phyloP scores from a whole-genome alignment of 2,113 vertebrate genomes.

The Gopherus evgoodei region DNA sequence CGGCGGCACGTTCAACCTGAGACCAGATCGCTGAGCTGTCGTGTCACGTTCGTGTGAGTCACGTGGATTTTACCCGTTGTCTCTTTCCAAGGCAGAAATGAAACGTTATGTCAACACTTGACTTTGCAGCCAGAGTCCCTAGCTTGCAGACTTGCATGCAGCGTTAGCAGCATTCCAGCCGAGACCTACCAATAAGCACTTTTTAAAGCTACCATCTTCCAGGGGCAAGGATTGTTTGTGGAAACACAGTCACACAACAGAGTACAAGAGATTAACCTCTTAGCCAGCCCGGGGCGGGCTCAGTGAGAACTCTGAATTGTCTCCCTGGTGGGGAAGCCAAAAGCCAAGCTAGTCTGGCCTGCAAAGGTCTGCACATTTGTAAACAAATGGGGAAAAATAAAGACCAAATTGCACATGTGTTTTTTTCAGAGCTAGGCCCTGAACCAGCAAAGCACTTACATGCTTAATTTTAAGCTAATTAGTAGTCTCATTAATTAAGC shows the following conservation, averaged over 20 bases:
- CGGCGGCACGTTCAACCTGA: not conserved
- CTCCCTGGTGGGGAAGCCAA: rapidly evolving
- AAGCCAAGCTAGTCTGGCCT: not conserved
- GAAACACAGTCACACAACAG: rapidly evolving
- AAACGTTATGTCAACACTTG: rapidly evolving
- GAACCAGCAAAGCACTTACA: rapidly evolving
- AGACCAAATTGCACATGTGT: rapidly evolving
- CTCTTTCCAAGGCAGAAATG: rapidly evolving
- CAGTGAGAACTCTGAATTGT: rapidly evolving
- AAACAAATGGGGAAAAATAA: not conserved
- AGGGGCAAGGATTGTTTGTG: rapidly evolving
- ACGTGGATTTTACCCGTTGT: not conserved
- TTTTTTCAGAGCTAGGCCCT: rapidly evolving
- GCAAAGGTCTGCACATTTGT: not conserved
- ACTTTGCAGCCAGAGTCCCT: not conserved
- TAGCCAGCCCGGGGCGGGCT: rapidly evolving
- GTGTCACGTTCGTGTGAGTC: not conserved
- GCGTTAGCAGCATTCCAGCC: not conserved
- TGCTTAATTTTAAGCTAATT: not conserved
- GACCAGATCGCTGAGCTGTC: not conserved
- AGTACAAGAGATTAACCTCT: rapidly evolving
- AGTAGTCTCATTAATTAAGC: not conserved
- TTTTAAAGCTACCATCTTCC: rapidly evolving
- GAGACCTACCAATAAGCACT: not conserved
- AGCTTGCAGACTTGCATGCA: rapidly evolving